phyloP scores from a whole-genome alignment of 2,888 invertebrate genomes.

The Polia nebulosa region DNA sequence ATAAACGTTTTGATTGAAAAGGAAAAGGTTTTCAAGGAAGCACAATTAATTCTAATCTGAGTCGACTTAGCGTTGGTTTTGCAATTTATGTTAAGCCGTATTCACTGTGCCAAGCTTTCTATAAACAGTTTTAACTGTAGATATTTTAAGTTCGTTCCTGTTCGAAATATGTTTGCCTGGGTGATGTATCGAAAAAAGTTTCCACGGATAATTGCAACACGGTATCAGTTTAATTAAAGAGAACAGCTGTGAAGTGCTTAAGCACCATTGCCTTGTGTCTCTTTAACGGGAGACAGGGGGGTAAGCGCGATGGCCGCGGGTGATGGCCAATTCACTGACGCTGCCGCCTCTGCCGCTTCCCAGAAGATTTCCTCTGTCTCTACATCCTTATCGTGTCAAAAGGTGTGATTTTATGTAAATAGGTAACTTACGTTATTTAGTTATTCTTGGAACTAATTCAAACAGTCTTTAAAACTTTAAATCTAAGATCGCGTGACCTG shows the following conservation, averaged over 20 bases:
- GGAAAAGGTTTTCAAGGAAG: constrained; percentile 17
- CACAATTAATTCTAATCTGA: constrained; percentile 16
- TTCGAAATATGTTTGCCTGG: neutral
- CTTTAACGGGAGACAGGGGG: constrained; percentile 64
- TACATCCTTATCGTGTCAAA: constrained; percentile 86
- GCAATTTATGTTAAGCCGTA: constrained; percentile 15
- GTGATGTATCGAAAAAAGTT: constrained; percentile 44
- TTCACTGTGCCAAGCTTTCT: constrained; percentile 40
- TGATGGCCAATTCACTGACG: constrained; percentile 86
- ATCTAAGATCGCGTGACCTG: too few relatives aligned
- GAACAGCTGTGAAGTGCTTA: constrained; percentile 67
- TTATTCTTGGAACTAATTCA: neutral
- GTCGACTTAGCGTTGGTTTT: constrained; percentile 21
- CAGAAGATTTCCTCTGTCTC: constrained; percentile 80
- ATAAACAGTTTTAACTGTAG: constrained; percentile 7
- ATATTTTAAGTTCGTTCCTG: neutral
- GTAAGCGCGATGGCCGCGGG: constrained; percentile 85
- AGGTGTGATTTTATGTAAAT: constrained; percentile 76
- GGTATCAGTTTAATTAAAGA: constrained; percentile 43
- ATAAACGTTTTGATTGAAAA: constrained; percentile 24
- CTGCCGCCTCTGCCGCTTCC: constrained; percentile 86
- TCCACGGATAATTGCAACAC: constrained; percentile 24
- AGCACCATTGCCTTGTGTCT: constrained; percentile 67
- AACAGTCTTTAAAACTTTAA: neutral
- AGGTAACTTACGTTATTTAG: too few relatives aligned